These are phyloP conservation scores for Gisinianus flammeolus DNA, from an alignment of 2,888 invertebrate genomes.

Conservation along the genomic window DNA sequence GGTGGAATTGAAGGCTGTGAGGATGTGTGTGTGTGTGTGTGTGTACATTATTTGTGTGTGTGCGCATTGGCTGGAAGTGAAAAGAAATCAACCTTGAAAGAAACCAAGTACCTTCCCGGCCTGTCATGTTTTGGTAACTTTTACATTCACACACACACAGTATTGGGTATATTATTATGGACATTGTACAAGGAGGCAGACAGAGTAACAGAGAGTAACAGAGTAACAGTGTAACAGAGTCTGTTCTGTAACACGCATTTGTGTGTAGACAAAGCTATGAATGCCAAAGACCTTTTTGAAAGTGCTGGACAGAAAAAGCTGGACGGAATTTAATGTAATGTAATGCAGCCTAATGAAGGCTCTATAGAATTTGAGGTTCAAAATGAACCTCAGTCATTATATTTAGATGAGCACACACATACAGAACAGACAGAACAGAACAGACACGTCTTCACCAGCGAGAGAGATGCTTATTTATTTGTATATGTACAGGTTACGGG, in stretches of 20 bases:
- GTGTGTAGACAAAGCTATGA: not conserved
- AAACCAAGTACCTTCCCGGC: conserved; percentile 23
- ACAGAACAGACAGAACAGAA: too few species aligned
- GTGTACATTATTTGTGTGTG: not conserved
- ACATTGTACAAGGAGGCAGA: not conserved
- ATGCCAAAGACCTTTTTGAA: not conserved
- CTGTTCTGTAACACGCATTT: too few species aligned
- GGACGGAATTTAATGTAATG: not conserved
- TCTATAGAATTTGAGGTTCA: not conserved
- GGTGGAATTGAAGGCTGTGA: conserved; percentile 5
- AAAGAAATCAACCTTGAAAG: conserved; percentile 41
- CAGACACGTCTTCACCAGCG: too few species aligned
- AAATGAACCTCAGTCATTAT: not conserved
- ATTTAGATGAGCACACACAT: too few species aligned
- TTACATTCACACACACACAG: not conserved
- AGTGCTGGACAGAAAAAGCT: not conserved
- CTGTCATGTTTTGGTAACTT: conserved; percentile 2
- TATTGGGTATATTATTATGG: not conserved
- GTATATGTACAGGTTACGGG: too few species aligned
- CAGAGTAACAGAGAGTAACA: not conserved
- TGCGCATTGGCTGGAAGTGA: not conserved
- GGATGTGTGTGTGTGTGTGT: not conserved
- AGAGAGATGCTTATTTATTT: too few species aligned
- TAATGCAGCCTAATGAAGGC: conserved; percentile 18
- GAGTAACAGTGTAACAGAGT: too few species aligned